A percentile compares a stretch with the other conserved stretches of the same genome.
These are phyloP conservation scores for Amblyornis subalaris DNA, from an alignment of 2,113 vertebrate genomes.

Conservation along the genomic window DNA sequence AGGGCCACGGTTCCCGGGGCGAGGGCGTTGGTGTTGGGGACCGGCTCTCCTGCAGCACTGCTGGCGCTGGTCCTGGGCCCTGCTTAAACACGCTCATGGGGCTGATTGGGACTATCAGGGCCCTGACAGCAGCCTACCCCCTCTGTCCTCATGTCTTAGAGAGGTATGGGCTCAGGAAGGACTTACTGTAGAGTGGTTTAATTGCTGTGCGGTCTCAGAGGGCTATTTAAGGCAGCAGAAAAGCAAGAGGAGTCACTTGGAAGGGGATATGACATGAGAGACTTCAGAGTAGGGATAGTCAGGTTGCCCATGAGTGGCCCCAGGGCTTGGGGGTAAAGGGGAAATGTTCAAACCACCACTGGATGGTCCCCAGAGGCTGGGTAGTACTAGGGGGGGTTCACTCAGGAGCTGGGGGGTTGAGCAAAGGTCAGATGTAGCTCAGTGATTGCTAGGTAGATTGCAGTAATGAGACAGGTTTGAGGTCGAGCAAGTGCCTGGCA, in stretches of 20 bases:
- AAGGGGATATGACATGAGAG: not conserved
- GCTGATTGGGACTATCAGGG: not conserved
- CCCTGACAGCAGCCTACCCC: not conserved
- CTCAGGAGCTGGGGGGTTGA: not conserved
- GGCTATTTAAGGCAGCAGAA: not conserved
- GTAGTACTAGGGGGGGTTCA: not conserved
- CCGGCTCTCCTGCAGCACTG: not conserved
- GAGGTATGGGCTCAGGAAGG: not conserved
- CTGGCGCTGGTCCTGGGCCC: not conserved
- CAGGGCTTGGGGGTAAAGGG: not conserved
- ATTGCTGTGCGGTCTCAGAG: not conserved
- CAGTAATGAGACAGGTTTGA: not conserved
- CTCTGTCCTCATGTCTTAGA: not conserved
- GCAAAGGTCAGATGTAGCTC: not conserved
- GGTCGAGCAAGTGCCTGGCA: fast-evolving
- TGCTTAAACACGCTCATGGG: not conserved
- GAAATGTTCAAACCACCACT: not conserved
- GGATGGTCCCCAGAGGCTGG: not conserved
- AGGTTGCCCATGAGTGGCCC: not conserved
- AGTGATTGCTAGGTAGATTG: not conserved
- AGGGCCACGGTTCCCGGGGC: fast-evolving
- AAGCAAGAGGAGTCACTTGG: not conserved
- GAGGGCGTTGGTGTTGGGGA: not conserved
- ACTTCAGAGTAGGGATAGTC: not conserved
- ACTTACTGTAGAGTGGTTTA: not conserved